These are phyloP conservation scores for Volucella bombylans DNA, from an alignment of 2,888 invertebrate species.

Conservation along the genomic window DNA sequence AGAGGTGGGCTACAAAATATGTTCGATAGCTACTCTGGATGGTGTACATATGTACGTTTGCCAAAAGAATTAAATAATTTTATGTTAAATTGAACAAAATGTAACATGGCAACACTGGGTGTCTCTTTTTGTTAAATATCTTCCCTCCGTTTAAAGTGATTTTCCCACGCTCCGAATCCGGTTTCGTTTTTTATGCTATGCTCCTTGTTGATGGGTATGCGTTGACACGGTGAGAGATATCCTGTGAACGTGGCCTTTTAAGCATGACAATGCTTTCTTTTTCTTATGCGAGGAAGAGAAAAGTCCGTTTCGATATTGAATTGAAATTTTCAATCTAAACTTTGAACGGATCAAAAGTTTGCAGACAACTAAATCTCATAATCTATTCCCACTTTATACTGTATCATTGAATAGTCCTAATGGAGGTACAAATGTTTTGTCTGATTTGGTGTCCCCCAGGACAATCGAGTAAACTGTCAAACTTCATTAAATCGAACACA, in stretches of 20 bases:
- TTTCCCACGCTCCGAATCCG: conserved; percentile 42
- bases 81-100: too few relatives aligned
- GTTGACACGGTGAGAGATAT: conserved; percentile 45
- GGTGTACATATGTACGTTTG: too few relatives aligned
- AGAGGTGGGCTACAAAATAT: too few relatives aligned
- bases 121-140: too few relatives aligned
- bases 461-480: background rate
- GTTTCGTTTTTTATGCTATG: background rate
- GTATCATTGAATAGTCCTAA: background rate
- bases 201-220: conserved; percentile 7
- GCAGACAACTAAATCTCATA: background rate
- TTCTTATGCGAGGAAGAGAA: background rate
- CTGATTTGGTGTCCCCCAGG: too few relatives aligned
- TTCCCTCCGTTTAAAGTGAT: conserved; percentile 21
- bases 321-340: background rate
- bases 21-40: too few relatives aligned
- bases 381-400: background rate
- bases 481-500: background rate
- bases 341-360: conserved; percentile 11
- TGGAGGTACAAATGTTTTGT: too few relatives aligned
- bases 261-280: too few relatives aligned
- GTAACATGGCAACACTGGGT: too few relatives aligned
- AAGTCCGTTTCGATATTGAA: background rate
- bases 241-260: conserved; percentile 16
- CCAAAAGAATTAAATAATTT: too few relatives aligned